These are phyloP conservation scores for Molossus molossus DNA, from an alignment of 2,797 vertebrate genomes.

Conservation along the genomic window DNA sequence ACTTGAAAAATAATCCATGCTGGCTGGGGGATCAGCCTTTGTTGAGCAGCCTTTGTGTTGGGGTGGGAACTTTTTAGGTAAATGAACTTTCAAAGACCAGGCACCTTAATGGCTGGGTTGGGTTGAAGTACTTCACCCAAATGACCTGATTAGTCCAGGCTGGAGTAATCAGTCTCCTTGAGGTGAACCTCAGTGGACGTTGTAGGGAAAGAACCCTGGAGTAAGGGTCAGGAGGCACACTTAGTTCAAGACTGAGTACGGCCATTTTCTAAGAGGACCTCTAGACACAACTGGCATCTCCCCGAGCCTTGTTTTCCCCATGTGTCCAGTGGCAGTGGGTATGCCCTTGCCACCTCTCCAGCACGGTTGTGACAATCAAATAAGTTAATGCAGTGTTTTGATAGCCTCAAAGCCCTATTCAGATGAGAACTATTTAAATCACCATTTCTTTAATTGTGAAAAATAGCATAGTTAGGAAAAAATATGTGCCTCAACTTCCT, in stretches of 20 bases:
- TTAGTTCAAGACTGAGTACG: not conserved
- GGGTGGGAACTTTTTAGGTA: not conserved
- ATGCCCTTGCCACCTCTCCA: not conserved
- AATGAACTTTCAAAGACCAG: not conserved
- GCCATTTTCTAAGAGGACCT: not conserved
- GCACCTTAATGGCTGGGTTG: not conserved
- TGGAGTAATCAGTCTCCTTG: not conserved
- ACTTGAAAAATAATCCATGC: not conserved
- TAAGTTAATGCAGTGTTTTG: slow-evolving; percentile 11
- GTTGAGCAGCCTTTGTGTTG: not conserved
- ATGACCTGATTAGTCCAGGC: not conserved
- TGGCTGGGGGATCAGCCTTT: not conserved
- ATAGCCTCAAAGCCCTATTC: not conserved
- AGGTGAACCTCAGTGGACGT: no score
- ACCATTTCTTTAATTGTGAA: slow-evolving; percentile 11
- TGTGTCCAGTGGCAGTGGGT: not conserved
- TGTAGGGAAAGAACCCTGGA: not conserved
- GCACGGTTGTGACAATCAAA: not conserved
- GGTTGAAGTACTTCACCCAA: not conserved
- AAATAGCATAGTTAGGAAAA: slow-evolving; percentile 11
- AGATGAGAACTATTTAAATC: not conserved
- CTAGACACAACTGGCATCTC: not conserved
- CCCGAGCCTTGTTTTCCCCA: not conserved
- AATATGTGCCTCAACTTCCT: not conserved
- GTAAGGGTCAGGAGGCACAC: not conserved